A percentile compares a stretch with the other conserved stretches of the same genome.
These are phyloP conservation scores for Limonius californicus DNA, from an alignment of 1,140 invertebrate species.

Conservation along the genomic window DNA sequence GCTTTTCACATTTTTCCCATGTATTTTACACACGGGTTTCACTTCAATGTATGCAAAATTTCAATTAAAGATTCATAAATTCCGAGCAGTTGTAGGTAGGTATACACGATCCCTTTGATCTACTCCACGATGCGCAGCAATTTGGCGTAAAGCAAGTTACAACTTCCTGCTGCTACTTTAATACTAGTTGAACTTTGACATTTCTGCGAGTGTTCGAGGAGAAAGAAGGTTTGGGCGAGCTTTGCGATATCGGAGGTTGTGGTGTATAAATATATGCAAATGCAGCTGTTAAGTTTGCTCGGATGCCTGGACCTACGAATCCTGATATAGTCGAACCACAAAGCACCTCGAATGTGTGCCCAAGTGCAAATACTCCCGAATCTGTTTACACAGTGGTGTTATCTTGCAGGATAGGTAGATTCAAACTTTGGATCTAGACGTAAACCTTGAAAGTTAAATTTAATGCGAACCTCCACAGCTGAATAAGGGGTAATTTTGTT, in stretches of 20 bases:
- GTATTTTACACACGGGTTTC: neutral
- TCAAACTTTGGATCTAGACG: neutral
- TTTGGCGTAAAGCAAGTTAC: neutral
- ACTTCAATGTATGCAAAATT: neutral
- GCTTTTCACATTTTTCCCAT: neutral
- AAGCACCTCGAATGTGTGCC: neutral
- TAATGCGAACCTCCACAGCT: neutral
- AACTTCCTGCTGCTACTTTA: neutral
- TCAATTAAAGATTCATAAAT: too few relatives aligned
- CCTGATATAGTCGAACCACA: neutral
- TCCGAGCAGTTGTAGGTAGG: too few relatives aligned
- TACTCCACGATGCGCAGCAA: neutral
- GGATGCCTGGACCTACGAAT: neutral
- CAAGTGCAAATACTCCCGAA: neutral
- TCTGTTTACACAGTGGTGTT: slow-evolving; percentile 1
- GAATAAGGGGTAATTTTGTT: slow-evolving; percentile 10
- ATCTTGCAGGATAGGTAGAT: slow-evolving; percentile 3
- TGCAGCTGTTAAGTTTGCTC: neutral
- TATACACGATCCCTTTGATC: neutral
- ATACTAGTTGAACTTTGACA: slow-evolving; percentile 3
- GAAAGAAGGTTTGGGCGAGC: neutral
- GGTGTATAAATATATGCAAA: slow-evolving; percentile 4
- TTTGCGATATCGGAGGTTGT: neutral
- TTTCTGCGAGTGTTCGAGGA: neutral
- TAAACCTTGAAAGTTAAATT: slow-evolving; percentile 7